Evolutionary conservation across 2,888 invertebrate genomes (phyloP).

Genomic region (Himalopsyche tibetana): DNA sequence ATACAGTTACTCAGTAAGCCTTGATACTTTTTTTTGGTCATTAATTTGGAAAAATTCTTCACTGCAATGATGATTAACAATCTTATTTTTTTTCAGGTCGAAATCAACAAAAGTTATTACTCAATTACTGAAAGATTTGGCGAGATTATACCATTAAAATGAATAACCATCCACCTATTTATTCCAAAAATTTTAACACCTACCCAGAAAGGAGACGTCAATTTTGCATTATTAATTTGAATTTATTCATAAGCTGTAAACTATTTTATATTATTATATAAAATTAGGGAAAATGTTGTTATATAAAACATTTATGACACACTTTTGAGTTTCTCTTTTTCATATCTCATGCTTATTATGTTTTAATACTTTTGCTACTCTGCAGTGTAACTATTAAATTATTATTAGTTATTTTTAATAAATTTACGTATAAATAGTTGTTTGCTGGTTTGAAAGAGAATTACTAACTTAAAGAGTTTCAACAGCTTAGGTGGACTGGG

Average conservation of each 20-base stretch:
- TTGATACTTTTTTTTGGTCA: conserved; percentile 51
- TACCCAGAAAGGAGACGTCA: neutral
- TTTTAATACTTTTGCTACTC: neutral
- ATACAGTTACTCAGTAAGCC: conserved; percentile 82
- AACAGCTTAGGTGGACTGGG: too few relatives aligned
- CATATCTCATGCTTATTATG: neutral
- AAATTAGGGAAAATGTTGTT: conserved; percentile 26
- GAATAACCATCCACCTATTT: neutral
- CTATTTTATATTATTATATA: conserved; percentile 26
- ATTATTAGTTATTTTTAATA: neutral
- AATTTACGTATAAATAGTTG: neutral
- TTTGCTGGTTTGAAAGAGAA: neutral
- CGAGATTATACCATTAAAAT: conserved; percentile 89
- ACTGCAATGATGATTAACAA: conserved; percentile 48
- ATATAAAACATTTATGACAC: conserved; percentile 26
- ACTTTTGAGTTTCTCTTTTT: neutral
- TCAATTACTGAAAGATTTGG: conserved; percentile 88
- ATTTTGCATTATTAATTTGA: conserved; percentile 8
- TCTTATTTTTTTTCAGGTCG: conserved; percentile 78
- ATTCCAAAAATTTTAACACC: neutral
- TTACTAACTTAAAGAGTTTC: neutral
- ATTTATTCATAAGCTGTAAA: conserved; percentile 1
- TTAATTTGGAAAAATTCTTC: neutral
- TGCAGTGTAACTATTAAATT: neutral
- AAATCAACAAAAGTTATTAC: conserved; percentile 88